A percentile compares a stretch with the other conserved stretches of the same genome.
Conservation (phyloP, 2,888 invertebrate genomes). For the Ectropis crepuscularia region DNA sequence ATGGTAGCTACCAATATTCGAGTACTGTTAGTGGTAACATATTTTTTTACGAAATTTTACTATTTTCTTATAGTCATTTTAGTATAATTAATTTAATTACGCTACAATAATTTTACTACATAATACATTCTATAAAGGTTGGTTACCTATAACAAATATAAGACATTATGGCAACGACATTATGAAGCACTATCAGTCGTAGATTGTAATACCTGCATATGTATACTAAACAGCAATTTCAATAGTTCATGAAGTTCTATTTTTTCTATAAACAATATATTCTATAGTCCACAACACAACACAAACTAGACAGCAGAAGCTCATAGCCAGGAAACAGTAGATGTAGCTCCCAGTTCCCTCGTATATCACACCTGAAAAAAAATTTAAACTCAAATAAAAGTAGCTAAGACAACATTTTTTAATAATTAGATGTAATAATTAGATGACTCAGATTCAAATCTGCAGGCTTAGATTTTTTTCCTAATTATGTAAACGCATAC, state of each 20-base stretch:
- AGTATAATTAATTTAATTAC: too few relatives aligned
- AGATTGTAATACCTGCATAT: constrained; percentile 20
- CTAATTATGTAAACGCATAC: too few relatives aligned
- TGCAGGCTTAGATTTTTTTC: too few relatives aligned
- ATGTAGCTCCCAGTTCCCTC: constrained; percentile 86
- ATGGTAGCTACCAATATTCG: too few relatives aligned
- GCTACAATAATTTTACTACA: not conserved
- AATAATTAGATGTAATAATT: not conserved
- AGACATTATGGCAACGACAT: constrained; percentile 24
- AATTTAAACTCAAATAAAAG: not conserved
- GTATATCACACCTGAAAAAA: constrained; percentile 69
- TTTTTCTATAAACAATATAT: constrained; percentile 61
- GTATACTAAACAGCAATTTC: constrained; percentile 21
- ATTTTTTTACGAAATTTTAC: too few relatives aligned
- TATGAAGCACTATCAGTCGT: constrained; percentile 26
- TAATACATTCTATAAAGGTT: not conserved
- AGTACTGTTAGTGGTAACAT: too few relatives aligned
- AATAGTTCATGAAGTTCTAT: constrained; percentile 34
- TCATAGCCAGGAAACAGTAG: constrained; percentile 88
- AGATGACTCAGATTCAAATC: not conserved
- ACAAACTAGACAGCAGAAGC: constrained; percentile 87
- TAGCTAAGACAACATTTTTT: too few relatives aligned
- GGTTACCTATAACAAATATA: not conserved
- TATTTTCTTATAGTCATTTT: too few relatives aligned
- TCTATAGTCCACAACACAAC: constrained; percentile 89